Conservation (phyloP, 2,888 invertebrate species). For the Drosophila hamatofila region DNA sequence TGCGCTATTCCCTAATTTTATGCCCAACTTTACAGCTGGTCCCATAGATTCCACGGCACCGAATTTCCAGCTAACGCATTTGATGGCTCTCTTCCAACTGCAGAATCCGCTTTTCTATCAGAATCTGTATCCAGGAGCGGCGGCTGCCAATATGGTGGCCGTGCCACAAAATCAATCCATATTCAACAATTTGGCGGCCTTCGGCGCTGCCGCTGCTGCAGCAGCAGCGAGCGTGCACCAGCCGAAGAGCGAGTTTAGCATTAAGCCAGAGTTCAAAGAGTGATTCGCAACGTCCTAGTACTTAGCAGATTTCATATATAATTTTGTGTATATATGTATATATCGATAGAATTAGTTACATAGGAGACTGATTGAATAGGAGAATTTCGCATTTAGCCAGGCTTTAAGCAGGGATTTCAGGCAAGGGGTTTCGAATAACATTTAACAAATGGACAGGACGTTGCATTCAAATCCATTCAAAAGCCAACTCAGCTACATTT, state of each 20-base stretch:
- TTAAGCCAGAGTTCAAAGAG: constrained; percentile 77
- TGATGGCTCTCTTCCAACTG: constrained; percentile 84
- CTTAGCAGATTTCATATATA: not conserved
- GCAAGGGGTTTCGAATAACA: not conserved
- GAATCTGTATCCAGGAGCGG: constrained; percentile 82
- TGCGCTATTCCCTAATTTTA: constrained; percentile 67
- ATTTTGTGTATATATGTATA: not conserved
- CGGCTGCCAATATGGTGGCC: constrained; percentile 56
- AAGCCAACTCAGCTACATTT: constrained; percentile 73
- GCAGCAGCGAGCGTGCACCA: constrained; percentile 68
- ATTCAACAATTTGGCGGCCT: constrained; percentile 74
- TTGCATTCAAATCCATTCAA: constrained; percentile 29
- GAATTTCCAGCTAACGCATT: constrained; percentile 83
- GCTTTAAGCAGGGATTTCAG: constrained; percentile 39
- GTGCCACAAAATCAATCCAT: constrained; percentile 65
- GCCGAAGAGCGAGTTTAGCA: constrained; percentile 70
- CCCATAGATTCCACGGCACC: constrained; percentile 66
- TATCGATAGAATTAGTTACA: constrained; percentile 28
- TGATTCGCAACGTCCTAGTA: constrained; percentile 37
- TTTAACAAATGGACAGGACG: constrained; percentile 29
- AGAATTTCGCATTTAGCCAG: constrained; percentile 45
- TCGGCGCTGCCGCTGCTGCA: constrained; percentile 73
- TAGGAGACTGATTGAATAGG: constrained; percentile 56
- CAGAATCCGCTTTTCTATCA: constrained; percentile 85
- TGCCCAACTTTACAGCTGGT: constrained; percentile 64